A percentile compares a stretch with the other conserved stretches of the same genome.
Evolutionary conservation across 1,140 invertebrate species (phyloP).

Genomic region (Melipona quadrifasciata): DNA sequence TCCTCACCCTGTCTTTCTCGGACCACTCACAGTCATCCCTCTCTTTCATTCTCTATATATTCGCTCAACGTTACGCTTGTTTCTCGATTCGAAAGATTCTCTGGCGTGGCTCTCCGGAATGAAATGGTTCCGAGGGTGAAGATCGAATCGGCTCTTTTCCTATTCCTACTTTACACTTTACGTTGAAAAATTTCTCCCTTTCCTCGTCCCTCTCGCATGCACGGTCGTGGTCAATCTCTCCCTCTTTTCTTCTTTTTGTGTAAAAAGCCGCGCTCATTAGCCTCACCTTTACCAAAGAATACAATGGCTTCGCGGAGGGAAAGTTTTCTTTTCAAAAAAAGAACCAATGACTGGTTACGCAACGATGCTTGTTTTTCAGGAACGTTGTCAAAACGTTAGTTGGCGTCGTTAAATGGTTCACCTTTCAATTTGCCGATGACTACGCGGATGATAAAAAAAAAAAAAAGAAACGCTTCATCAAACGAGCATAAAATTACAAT

Average conservation of each 20-base stretch:
- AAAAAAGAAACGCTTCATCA: not conserved
- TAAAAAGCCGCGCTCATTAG: conserved; percentile 53
- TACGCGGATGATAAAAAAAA: not conserved
- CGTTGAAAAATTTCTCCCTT: conserved; percentile 50
- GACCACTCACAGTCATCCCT: not conserved
- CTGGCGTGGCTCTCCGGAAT: conserved; percentile 42
- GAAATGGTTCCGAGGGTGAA: conserved; percentile 65
- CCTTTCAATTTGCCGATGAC: not conserved
- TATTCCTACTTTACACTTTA: conserved; percentile 55
- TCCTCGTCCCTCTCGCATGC: too few relatives aligned
- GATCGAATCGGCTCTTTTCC: conserved; percentile 65
- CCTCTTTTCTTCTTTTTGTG: not conserved
- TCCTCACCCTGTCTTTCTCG: conserved; percentile 46
- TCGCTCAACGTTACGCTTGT: conserved; percentile 56
- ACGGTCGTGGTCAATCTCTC: not conserved
- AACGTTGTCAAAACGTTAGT: not conserved
- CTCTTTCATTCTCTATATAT: conserved; percentile 40
- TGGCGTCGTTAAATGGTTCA: conserved; percentile 31
- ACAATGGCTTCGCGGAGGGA: conserved; percentile 19
- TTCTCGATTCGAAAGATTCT: conserved; percentile 57
- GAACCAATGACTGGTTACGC: conserved; percentile 13
- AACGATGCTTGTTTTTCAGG: conserved; percentile 14
- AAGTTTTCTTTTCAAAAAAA: conserved; percentile 33
- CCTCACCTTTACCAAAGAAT: conserved; percentile 39
- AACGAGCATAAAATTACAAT: not conserved